Evolutionary conservation across 2,888 invertebrate species (phyloP), one percentile per base, ranked within the genome.

Genomic region (Hipparchia sbordonii): DNA sequence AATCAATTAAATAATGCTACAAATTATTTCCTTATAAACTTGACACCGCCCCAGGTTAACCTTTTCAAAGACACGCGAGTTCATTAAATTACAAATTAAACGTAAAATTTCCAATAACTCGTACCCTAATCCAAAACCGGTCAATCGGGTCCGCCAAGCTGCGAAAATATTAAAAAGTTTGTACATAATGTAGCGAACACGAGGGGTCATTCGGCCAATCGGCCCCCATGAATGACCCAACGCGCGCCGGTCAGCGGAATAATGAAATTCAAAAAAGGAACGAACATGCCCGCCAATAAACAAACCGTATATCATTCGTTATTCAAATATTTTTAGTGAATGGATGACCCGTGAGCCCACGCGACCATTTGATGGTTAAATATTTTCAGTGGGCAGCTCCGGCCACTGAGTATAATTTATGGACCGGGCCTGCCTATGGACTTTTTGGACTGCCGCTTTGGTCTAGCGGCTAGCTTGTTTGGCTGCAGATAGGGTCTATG

Each of bases 281-380:
- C 85, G 88, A 81, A 88, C 89, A 87, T 87, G 90, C 93, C 90
- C 89, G 89, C 93, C 92, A 92, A 93, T 93, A 93, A 93, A 93
- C 93, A 93, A 93, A 92, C 91, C 93, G 91, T 93, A 93, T 89
- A 93, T 93, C 93, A 93, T 92, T 90, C 90, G 82, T 87, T 91
- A 91, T 92, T 93, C 89, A 93, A 93, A 93, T 93, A 85, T 88
- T 88, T 88, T 71, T 71, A 80, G 88, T 87, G 90, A 91, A 92
- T 89, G 91, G 91, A 86, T 93, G 93, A 93, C 93, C 93, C 90
- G 85, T 87, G 83, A 87, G 90, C 90, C 91, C 91, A 90, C 93
- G 92, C 87, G 91, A 90, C 90, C 90, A 89, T 91, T 91, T 87
- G 88, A 87, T 88, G 89, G 90, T 89, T 89, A 92, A 92, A 93